phyloP scores from a whole-genome alignment of 1,140 invertebrate species.

The Choristoneura fumiferana region DNA sequence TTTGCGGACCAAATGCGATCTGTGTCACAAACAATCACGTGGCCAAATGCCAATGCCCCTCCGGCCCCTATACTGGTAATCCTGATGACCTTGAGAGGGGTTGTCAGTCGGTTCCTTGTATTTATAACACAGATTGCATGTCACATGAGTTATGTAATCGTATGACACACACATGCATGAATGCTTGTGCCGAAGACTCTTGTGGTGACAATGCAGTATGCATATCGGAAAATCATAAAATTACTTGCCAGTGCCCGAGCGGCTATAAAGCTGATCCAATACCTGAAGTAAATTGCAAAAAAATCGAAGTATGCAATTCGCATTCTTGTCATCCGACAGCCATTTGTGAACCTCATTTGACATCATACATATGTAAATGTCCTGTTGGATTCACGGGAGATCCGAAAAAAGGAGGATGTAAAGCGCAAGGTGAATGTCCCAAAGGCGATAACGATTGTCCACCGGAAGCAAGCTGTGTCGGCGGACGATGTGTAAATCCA shows the following conservation, averaged over 20 bases:
- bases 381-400: conserved; percentile 87
- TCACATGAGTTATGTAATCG: conserved; percentile 88
- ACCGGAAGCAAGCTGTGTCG: conserved; percentile 84
- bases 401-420: conserved; percentile 85
- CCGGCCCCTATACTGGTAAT: conserved; percentile 90
- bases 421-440: conserved; percentile 84
- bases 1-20: conserved; percentile 90
- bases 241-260: conserved; percentile 90
- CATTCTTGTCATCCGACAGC: conserved; percentile 91
- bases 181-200: conserved; percentile 88
- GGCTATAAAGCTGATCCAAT: conserved; percentile 89
- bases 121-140: conserved; percentile 91
- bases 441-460: conserved; percentile 88
- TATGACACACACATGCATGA: conserved; percentile 88
- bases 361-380: conserved; percentile 86
- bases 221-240: conserved; percentile 89
- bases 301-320: conserved; percentile 84
- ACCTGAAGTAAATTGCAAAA: conserved; percentile 87
- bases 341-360: conserved; percentile 84
- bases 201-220: conserved; percentile 94
- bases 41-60: conserved; percentile 92
- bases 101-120: conserved; percentile 89
- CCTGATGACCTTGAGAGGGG: conserved; percentile 86
- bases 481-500: conserved; percentile 86
- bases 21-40: conserved; percentile 93